These are phyloP conservation scores for Pelosia muscerda DNA, from an alignment of 2,888 invertebrate species.

Conservation along the genomic window DNA sequence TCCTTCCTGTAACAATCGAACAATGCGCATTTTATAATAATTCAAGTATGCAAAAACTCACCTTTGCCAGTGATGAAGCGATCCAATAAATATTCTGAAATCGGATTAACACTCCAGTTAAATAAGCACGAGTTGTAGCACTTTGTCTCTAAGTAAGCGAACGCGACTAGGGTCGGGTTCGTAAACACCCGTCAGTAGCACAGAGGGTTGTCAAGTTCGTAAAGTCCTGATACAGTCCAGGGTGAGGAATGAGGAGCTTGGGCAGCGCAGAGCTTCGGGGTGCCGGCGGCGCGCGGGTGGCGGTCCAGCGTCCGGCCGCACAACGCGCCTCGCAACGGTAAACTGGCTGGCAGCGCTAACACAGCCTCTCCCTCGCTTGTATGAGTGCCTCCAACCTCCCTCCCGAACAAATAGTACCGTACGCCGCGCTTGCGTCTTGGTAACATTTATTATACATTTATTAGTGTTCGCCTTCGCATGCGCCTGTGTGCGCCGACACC, in stretches of 20 bases:
- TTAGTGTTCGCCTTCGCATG: slow-evolving; percentile 70
- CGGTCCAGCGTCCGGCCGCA: slow-evolving; percentile 84
- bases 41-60: slow-evolving; percentile 60
- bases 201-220: slow-evolving; percentile 58
- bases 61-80: slow-evolving; percentile 73
- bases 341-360: slow-evolving; percentile 82
- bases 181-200: slow-evolving; percentile 65
- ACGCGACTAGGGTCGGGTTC: slow-evolving; percentile 65
- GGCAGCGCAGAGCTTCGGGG: slow-evolving; percentile 67
- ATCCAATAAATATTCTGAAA: slow-evolving; percentile 83
- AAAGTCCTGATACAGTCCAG: slow-evolving; percentile 65
- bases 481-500: slow-evolving; percentile 67
- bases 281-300: slow-evolving; percentile 83
- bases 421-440: slow-evolving; percentile 82
- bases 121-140: slow-evolving; percentile 82
- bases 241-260: slow-evolving; percentile 48
- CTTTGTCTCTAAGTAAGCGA: slow-evolving; percentile 75
- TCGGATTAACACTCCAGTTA: slow-evolving; percentile 83
- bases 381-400: slow-evolving; percentile 85
- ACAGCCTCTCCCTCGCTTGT: slow-evolving; percentile 84
- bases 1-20: neutral
- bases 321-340: slow-evolving; percentile 87
- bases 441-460: slow-evolving; percentile 84
- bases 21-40: neutral
- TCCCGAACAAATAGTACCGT: slow-evolving; percentile 86